Conservation (phyloP, 2,797 vertebrate genomes). For the Gallinago nigripennis region DNA sequence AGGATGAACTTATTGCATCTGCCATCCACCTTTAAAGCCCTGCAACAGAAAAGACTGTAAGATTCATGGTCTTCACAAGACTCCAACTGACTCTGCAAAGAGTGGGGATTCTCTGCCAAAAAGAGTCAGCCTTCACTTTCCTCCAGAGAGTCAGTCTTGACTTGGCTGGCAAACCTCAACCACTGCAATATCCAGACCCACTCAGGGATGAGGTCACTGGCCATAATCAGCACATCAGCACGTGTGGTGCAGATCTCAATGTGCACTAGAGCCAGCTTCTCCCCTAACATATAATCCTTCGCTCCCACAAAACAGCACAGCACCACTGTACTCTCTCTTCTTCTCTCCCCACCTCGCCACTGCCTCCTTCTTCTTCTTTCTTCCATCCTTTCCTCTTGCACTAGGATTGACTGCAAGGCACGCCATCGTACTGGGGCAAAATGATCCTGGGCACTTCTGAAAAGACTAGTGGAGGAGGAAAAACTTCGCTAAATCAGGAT, state of each 20-base stretch:
- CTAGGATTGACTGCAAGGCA: neutral
- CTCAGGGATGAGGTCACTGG: constrained; percentile 17
- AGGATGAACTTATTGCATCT: constrained; percentile 3
- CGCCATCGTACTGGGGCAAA: neutral
- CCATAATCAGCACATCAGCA: neutral
- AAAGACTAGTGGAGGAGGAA: neutral
- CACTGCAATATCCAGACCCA: neutral
- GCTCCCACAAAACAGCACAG: neutral
- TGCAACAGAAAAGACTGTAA: neutral
- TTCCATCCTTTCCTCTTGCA: neutral
- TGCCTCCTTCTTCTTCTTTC: neutral
- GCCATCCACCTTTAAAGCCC: neutral
- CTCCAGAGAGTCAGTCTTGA: neutral
- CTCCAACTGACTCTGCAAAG: neutral
- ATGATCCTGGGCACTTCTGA: neutral
- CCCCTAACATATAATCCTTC: rapidly evolving
- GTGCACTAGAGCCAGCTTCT: neutral
- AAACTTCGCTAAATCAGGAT: neutral
- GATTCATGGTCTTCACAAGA: neutral
- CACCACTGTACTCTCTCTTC: neutral
- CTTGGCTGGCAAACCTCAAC: neutral
- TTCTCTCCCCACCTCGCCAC: neutral
- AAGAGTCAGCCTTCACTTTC: neutral
- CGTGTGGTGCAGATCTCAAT: neutral
- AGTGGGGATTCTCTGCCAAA: constrained; percentile 9